Conservation (phyloP, 2,113 vertebrate genomes). For the Laticauda colubrina region DNA sequence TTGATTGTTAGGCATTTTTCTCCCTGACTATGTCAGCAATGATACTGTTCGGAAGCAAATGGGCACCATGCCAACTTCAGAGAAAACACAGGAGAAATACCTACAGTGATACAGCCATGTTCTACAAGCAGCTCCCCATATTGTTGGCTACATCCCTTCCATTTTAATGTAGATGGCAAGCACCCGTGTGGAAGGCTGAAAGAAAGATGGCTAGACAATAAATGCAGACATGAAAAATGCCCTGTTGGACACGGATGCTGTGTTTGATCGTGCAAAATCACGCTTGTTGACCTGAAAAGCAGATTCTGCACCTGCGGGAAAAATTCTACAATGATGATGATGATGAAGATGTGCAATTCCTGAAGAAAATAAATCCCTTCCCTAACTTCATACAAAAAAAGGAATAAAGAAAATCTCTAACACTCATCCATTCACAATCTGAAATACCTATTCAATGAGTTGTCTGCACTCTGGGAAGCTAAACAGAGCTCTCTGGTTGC, state of each 20-base stretch:
- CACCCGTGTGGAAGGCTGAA: background rate
- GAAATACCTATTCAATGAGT: background rate
- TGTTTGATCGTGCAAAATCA: background rate
- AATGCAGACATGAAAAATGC: background rate
- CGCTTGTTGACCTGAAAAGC: background rate
- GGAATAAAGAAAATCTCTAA: background rate
- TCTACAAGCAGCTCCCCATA: background rate
- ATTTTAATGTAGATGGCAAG: background rate
- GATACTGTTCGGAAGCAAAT: background rate
- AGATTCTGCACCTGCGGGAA: background rate
- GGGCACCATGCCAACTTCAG: background rate
- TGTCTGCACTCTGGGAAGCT: background rate
- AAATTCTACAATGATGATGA: background rate
- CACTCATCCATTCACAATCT: background rate
- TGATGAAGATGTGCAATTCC: background rate
- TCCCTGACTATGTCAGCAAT: background rate
- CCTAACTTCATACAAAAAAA: background rate
- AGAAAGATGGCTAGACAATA: background rate
- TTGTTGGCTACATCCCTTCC: background rate
- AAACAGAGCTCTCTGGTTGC: background rate
- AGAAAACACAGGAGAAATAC: background rate
- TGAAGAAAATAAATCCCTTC: background rate
- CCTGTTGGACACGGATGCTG: background rate
- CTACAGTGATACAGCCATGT: background rate
- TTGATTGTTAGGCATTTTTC: background rate